Evolutionary conservation across 2,113 vertebrate genomes (phyloP).

Genomic region (Rattus norvegicus): GRCr8 NC_086022.1:175094501-175095000

Average conservation of each 20-base stretch:
- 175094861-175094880: background rate
- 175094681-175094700: slow-evolving; percentile 31
- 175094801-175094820: background rate
- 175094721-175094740: background rate
- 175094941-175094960: background rate
- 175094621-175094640: background rate
- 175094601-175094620: background rate
- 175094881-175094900: background rate
- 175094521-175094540: background rate
- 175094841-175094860: background rate
- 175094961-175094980: background rate
- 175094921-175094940: background rate
- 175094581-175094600: slow-evolving; percentile 9
- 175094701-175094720: background rate
- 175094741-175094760: background rate
- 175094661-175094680: slow-evolving; percentile 1
- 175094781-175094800: background rate
- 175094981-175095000: background rate
- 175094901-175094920: background rate
- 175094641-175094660: slow-evolving; percentile 12
- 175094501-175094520: background rate
- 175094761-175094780: background rate
- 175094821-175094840: background rate
- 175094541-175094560: background rate
- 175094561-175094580: background rate